Evolutionary conservation across 2,888 invertebrate genomes (phyloP).

Genomic region (Zhuqinia jingwanae): DNA sequence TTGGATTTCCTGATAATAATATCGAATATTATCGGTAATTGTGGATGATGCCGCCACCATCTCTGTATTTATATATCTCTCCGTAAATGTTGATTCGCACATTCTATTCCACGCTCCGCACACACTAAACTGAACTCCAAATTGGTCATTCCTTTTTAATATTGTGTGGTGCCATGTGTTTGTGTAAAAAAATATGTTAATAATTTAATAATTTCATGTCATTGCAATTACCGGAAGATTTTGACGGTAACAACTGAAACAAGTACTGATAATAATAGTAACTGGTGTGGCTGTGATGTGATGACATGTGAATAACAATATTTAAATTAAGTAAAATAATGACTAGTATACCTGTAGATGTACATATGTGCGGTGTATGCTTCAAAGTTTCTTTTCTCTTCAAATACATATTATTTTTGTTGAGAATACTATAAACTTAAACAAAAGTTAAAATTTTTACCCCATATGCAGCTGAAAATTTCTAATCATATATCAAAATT

Average conservation of each 20-base stretch:
- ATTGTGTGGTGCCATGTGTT: neutral
- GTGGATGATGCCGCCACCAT: neutral
- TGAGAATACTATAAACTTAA: neutral
- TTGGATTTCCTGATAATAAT: neutral
- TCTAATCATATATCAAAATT: too few species aligned
- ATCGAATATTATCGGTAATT: constrained; percentile 11
- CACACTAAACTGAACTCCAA: neutral
- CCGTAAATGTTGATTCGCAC: neutral
- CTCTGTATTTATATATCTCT: neutral
- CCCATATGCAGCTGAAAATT: neutral
- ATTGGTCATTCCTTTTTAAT: neutral
- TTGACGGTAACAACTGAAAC: constrained; percentile 47
- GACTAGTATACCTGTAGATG: neutral
- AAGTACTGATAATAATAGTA: constrained; percentile 1
- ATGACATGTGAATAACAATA: constrained; percentile 1
- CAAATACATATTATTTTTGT: neutral
- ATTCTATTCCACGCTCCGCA: neutral
- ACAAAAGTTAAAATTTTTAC: neutral
- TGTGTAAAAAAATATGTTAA: neutral
- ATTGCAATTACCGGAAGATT: constrained; percentile 52
- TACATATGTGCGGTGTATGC: too few species aligned
- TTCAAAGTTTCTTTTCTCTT: too few species aligned
- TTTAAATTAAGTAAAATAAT: neutral
- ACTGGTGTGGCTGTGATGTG: too few species aligned
- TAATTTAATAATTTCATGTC: constrained; percentile 35